Conservation (phyloP, 2,797 vertebrate genomes). For the Oceanodroma leucorhoa region DNA sequence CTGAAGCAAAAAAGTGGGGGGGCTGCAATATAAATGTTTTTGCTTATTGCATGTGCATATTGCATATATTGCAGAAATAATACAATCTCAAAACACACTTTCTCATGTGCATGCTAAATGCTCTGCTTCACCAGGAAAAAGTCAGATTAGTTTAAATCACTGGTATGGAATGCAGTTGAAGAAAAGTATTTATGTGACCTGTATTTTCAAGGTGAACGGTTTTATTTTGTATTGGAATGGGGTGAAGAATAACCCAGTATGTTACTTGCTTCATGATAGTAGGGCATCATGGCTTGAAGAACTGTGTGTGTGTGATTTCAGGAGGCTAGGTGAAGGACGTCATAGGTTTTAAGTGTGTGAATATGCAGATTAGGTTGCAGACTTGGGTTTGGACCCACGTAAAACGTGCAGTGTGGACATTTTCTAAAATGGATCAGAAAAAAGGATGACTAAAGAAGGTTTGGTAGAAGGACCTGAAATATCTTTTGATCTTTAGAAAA, state of each 20-base stretch:
- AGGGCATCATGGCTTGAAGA: not conserved
- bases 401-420: fast-evolving
- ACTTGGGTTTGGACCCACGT: not conserved
- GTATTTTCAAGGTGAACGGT: not conserved
- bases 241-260: not conserved
- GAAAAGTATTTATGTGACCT: not conserved
- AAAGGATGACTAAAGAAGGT: not conserved
- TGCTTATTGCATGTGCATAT: not conserved
- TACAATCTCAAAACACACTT: not conserved
- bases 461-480: not conserved
- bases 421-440: not conserved
- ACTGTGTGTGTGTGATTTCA: not conserved
- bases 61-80: not conserved
- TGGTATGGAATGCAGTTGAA: not conserved
- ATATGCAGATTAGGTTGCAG: not conserved
- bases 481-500: not conserved
- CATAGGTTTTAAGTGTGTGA: not conserved
- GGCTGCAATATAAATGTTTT: not conserved
- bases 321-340: not conserved
- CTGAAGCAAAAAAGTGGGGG: not conserved
- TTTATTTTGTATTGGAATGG: not conserved
- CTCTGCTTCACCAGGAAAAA: not conserved
- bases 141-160: not conserved
- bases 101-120: not conserved
- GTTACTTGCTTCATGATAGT: not conserved